Base-by-base conservation (phyloP, 92 coral and sea anemone species). In the Heteractis magnifica region DNA sequence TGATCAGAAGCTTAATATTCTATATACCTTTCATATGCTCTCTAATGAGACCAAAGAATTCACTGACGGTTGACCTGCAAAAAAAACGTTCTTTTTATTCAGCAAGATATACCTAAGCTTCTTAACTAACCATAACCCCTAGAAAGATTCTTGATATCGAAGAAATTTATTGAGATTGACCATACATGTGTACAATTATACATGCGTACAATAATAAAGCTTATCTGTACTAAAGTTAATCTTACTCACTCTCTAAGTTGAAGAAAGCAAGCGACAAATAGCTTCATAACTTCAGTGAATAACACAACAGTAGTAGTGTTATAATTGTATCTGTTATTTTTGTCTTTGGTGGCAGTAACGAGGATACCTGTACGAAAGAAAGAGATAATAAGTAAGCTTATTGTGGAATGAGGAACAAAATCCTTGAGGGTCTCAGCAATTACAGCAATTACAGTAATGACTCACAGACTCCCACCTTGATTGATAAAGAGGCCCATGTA, bases 281-380 rank as follows among this genome's bases (percentile, higher is more conserved):
- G 87, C 91, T 97, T 97, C 65, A 95, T 76, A 8, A 86, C 82
- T 77, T 97, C 99, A 11, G 98, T 88, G 56, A 97, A 79, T 79
- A 97, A 85, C 34, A 97, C 99, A 56, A 94, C 98, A 0, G 99
- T 97, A 13, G 98, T 94, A 10, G 99, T 88, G 14, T 97, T 94
- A 62, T 94, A 97, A 0, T 92, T 49, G 83, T 94, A 97, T 11
- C 83, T 88, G 78, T 90, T 86, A 26, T 86, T 73, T 53, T 88
- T 86, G 82, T 94, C 97, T 72, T 92, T 97, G 4, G 99, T 86
- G 5, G 99, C 98, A 0, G 98, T 92, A n/a, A 97, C 89, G 44
- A 97, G 97, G 48, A 97, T 89, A 16, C 99, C 99, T 97, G 86
- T 4, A 16, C 55, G 56, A 79, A 68, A 41, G 76, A 41, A 88